Percentiles rank a stretch among this genome's conserved stretches.
These are phyloP conservation scores for Rhopalosiphum maidis DNA, from an alignment of 1,140 invertebrate genomes.

Conservation along the genomic window DNA sequence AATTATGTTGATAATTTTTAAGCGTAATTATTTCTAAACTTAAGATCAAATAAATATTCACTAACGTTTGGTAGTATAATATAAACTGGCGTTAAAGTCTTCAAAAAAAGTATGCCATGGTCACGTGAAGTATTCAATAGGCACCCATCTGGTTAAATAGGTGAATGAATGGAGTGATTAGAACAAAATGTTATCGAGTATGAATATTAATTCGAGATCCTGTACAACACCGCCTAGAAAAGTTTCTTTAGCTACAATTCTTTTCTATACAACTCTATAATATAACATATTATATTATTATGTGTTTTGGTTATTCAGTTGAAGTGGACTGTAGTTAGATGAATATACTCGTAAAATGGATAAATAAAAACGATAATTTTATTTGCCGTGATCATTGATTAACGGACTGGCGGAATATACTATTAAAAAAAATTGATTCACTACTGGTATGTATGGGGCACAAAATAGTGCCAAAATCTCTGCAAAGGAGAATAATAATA, in stretches of 20 bases:
- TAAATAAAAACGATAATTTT: too few relatives aligned
- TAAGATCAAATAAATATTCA: not conserved
- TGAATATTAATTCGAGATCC: not conserved
- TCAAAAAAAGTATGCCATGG: not conserved
- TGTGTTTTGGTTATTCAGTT: too few relatives aligned
- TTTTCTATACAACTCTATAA: not conserved
- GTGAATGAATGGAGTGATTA: not conserved
- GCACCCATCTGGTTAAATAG: not conserved
- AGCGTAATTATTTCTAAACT: not conserved
- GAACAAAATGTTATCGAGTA: not conserved
- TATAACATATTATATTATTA: too few relatives aligned
- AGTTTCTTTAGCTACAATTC: not conserved
- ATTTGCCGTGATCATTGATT: too few relatives aligned
- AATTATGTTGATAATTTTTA: not conserved
- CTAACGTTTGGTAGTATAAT: not conserved
- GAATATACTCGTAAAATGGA: too few relatives aligned
- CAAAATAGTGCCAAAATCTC: too few relatives aligned
- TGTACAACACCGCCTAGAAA: too few relatives aligned
- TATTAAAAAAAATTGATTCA: too few relatives aligned
- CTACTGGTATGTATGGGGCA: too few relatives aligned
- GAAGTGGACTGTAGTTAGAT: too few relatives aligned
- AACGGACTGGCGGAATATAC: too few relatives aligned
- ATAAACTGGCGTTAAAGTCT: not conserved
- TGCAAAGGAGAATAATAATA: too few relatives aligned
- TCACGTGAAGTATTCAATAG: not conserved